Percentiles rank a stretch among this genome's conserved stretches.
These are phyloP conservation scores for Campaea margaritaria DNA, from an alignment of 2,888 invertebrate genomes.

Conservation along the genomic window DNA sequence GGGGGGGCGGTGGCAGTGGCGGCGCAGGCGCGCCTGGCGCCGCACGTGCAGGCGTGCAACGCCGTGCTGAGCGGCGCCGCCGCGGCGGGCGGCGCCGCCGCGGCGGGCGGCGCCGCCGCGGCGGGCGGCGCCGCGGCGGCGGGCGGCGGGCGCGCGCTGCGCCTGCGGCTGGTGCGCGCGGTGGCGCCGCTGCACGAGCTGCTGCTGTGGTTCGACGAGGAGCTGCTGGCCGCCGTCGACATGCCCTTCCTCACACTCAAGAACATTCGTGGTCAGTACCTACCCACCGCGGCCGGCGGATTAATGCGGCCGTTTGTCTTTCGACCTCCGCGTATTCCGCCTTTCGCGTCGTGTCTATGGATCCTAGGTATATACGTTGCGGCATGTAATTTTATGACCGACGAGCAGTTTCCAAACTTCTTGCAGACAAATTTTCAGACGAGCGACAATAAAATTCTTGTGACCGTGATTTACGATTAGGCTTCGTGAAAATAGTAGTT, in stretches of 20 bases:
- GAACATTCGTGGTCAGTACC: slow-evolving; percentile 90
- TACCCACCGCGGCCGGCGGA: slow-evolving; percentile 52
- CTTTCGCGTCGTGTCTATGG: no score
- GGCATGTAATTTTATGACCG: no score
- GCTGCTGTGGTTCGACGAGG: slow-evolving; percentile 93
- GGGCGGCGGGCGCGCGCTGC: slow-evolving; percentile 44
- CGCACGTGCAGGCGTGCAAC: slow-evolving; percentile 88
- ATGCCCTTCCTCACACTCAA: slow-evolving; percentile 90
- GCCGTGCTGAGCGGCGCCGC: slow-evolving; percentile 83
- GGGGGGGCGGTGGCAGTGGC: slow-evolving; percentile 42
- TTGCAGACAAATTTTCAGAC: no score
- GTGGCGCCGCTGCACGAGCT: slow-evolving; percentile 88
- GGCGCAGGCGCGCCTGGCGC: slow-evolving; percentile 62
- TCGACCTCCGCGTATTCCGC: not conserved
- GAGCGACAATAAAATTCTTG: no score
- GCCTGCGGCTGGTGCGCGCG: slow-evolving; percentile 68
- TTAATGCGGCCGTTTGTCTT: not conserved
- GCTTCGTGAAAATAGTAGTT: no score
- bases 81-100: slow-evolving; percentile 71
- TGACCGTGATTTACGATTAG: no score
- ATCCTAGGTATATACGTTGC: no score
- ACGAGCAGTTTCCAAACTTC: no score
- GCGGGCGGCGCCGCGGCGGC: slow-evolving; percentile 33
- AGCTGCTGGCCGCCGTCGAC: slow-evolving; percentile 88
- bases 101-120: slow-evolving; percentile 47